Conservation (phyloP, 2,797 vertebrate genomes). For the Cyprinodon diabolis region DNA sequence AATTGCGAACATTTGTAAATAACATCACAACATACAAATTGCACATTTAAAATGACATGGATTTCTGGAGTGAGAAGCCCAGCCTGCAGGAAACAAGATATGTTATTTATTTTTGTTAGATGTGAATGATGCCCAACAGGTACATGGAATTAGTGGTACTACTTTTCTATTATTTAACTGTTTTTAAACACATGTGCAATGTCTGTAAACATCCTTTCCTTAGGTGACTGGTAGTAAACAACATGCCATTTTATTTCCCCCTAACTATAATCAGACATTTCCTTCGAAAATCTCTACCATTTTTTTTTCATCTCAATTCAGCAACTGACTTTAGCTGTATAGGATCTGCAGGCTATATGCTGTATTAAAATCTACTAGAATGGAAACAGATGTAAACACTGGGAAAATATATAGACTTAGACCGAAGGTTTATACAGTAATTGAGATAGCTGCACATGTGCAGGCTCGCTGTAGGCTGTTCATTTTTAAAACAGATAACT, state of each 20-base stretch:
- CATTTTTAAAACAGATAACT: background rate
- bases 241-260: background rate
- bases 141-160: background rate
- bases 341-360: background rate
- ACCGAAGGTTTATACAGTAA: background rate
- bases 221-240: background rate
- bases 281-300: background rate
- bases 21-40: background rate
- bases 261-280: background rate
- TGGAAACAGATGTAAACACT: background rate
- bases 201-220: background rate
- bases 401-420: background rate
- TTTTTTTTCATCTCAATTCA: background rate
- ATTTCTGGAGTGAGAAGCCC: background rate
- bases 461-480: background rate
- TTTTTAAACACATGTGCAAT: background rate
- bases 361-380: background rate
- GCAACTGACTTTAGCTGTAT: background rate
- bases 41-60: background rate
- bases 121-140: background rate
- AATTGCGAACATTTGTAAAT: background rate
- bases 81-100: background rate
- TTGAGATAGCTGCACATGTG: background rate
- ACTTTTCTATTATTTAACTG: background rate
- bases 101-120: background rate